Evolutionary conservation across 2,113 vertebrate genomes (phyloP).

Genomic region (Trichomycterus rosablanca): DNA sequence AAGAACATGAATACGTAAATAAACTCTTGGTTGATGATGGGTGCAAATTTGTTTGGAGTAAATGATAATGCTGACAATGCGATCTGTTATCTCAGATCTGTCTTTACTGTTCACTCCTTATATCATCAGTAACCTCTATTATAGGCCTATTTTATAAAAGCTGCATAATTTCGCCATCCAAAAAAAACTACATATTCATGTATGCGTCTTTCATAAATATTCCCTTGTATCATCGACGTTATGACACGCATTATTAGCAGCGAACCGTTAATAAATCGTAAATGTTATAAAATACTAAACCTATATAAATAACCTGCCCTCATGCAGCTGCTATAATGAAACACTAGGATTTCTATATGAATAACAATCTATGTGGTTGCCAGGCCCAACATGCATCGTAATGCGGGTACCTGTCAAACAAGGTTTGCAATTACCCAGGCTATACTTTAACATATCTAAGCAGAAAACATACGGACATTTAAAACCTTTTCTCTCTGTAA

Average conservation of each 20-base stretch:
- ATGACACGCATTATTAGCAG: too few species aligned
- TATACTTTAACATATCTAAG: neutral
- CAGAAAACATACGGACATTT: slow-evolving; percentile 39
- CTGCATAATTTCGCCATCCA: too few species aligned
- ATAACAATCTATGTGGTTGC: neutral
- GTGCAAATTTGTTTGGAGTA: too few species aligned
- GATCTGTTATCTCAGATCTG: slow-evolving; percentile 20
- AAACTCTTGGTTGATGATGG: too few species aligned
- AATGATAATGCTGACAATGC: slow-evolving; percentile 36
- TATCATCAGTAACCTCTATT: slow-evolving; percentile 9
- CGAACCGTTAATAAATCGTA: too few species aligned
- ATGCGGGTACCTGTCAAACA: slow-evolving; percentile 14
- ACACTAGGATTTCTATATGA: neutral
- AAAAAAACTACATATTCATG: too few species aligned
- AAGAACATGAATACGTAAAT: too few species aligned
- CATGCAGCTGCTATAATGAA: neutral
- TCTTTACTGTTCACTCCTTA: slow-evolving; percentile 3
- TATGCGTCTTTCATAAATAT: too few species aligned
- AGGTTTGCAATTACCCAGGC: neutral
- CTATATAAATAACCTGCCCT: neutral
- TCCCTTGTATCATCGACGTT: too few species aligned
- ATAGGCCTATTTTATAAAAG: too few species aligned
- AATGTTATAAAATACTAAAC: too few species aligned
- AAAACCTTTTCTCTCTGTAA: slow-evolving; percentile 12
- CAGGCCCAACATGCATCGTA: slow-evolving; percentile 4